Percentiles rank a stretch among this genome's conserved stretches.
These are phyloP conservation scores for Danaus chrysippus DNA, from an alignment of 2,888 invertebrate species.

Conservation along the genomic window DNA sequence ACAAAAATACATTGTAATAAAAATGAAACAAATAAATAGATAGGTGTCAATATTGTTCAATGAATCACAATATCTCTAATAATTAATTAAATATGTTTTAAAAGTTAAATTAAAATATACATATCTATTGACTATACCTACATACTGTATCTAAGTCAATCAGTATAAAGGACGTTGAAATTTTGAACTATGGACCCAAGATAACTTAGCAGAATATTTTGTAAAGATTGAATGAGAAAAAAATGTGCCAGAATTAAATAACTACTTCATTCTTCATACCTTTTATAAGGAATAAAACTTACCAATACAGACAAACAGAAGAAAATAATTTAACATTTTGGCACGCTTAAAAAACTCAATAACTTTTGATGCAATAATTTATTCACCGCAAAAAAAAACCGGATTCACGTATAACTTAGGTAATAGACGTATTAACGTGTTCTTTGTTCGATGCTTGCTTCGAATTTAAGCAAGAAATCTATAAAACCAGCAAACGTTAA, in stretches of 20 bases:
- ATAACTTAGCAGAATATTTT: constrained; percentile 11
- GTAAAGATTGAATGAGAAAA: neutral
- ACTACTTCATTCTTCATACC: neutral
- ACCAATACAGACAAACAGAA: constrained; percentile 38
- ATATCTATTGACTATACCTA: neutral
- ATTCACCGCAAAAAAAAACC: neutral
- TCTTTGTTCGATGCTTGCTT: too few relatives aligned
- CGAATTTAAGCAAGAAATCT: neutral
- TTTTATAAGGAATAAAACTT: constrained; percentile 26
- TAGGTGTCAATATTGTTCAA: too few relatives aligned
- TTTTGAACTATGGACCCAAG: constrained; percentile 21
- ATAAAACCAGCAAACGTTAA: neutral
- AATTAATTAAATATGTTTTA: too few relatives aligned
- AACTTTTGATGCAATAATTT: neutral
- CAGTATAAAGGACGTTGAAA: constrained; percentile 11
- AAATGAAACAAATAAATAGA: too few relatives aligned
- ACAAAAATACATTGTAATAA: too few relatives aligned
- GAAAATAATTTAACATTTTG: constrained; percentile 36
- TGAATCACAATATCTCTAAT: too few relatives aligned
- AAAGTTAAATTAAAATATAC: neutral
- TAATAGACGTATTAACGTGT: neutral
- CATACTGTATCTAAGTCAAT: constrained; percentile 7
- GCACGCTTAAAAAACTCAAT: constrained; percentile 3
- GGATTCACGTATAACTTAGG: neutral
- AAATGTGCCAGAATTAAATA: constrained; percentile 1